Evolutionary conservation across 2,797 vertebrate species (phyloP), one percentile per base, ranked within the genome.

Genomic region (Sandelia bainsii): DNA sequence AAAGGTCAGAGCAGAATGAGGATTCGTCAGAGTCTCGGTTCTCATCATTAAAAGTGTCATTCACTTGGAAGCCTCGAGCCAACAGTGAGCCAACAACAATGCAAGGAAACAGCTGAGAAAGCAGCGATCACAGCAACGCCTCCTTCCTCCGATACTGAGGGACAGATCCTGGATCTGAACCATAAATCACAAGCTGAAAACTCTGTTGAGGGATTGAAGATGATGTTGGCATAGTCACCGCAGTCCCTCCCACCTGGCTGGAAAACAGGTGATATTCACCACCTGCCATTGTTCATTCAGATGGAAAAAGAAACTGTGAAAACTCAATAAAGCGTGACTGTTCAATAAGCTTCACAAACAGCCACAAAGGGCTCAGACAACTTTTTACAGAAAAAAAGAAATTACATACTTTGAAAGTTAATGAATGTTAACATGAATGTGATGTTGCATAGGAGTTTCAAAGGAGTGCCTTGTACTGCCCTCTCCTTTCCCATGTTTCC

Each of bases 91-190:
- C 0, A 27, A 32, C 19, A 48, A 80, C 72, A 82, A 69, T 64
- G 17, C 1, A 20, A 65, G 80, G 83, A 87, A 83, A 62, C 46
- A 0, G 72, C 80, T 75, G 77, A 69, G 56, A 22, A 75, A 72
- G 67, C 72, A 16, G 48, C 5, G 8, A 37, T 8, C 0, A 1
- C 45, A 6, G 44, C 17, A 1, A 1, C 1, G 2, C 57, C 62
- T 77, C 66, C 73, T 58, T 51, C 39, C 45, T 48, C 25, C 19
- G 53, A 78, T 46, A 44, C 17, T 0, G 11, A 46, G 9, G 19
- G n/a, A 66, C 48, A 17, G 23, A 58, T 53, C 49, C 49, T 63
- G 81, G 49, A 72, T 16, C 20, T 39, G 56, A 46, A 49, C 50
- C 69, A 57, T 54, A 8, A 62, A 29, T 17, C 42, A 23, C 48